Percentiles rank a stretch among this genome's conserved stretches.
These are phyloP conservation scores for Sinocyclocheilus anshuiensis DNA, from an alignment of 2,113 vertebrate species.

Conservation along the genomic window DNA sequence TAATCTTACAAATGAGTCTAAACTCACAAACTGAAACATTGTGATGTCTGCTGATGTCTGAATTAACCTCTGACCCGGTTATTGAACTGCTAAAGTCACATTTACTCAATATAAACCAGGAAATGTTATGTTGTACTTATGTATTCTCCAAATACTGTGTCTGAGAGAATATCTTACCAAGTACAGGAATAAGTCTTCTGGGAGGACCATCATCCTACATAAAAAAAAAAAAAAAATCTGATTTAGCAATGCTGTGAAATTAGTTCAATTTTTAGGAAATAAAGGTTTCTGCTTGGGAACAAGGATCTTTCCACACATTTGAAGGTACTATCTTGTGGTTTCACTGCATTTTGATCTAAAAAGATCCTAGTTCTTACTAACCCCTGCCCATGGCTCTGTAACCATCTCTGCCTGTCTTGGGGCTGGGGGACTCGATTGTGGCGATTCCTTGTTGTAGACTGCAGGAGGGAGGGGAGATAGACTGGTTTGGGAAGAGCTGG, in stretches of 20 bases:
- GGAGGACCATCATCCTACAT: conserved; percentile 70
- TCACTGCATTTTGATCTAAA: background rate
- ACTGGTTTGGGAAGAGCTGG: conserved; percentile 80
- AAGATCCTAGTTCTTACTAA: background rate
- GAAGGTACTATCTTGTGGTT: background rate
- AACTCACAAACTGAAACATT: background rate
- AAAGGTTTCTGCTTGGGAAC: background rate
- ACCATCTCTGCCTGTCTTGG: conserved; percentile 52
- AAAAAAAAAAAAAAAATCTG: background rate
- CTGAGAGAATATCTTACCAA: conserved; percentile 63
- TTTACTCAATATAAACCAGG: background rate
- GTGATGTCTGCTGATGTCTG: background rate
- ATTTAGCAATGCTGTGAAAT: background rate
- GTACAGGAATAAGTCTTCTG: conserved; percentile 68
- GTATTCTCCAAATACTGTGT: background rate
- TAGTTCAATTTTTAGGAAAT: background rate
- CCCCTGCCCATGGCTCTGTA: conserved; percentile 36
- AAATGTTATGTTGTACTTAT: background rate
- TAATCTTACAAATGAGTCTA: background rate
- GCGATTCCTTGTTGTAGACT: conserved; percentile 42
- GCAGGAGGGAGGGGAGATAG: conserved; percentile 68
- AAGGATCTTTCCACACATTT: too few relatives aligned
- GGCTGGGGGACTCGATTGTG: conserved; percentile 63
- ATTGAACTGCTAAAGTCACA: background rate
- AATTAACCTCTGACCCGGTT: background rate